Percentiles rank a stretch among this genome's conserved stretches.
Evolutionary conservation across 2,797 vertebrate genomes (phyloP).

Genomic region (Huso huso): DNA sequence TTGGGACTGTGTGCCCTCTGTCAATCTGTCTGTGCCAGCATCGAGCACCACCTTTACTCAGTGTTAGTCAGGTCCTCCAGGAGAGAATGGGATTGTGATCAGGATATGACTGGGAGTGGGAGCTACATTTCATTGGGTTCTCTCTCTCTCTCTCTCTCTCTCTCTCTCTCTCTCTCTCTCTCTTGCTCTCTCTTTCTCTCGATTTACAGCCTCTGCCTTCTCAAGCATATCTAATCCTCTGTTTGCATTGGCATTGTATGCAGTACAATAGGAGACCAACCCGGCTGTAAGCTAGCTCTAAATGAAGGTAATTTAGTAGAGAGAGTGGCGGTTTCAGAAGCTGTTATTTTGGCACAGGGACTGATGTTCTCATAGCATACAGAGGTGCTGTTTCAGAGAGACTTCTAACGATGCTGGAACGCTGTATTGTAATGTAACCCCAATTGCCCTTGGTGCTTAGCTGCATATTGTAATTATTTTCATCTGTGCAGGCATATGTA

Average conservation of each 20-base stretch:
- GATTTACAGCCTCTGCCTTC: background rate
- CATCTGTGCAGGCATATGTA: too few relatives aligned
- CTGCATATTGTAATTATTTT: too few relatives aligned
- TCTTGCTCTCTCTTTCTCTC: background rate
- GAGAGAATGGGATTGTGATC: background rate
- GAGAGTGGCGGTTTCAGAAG: conserved; percentile 14
- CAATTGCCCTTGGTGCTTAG: background rate
- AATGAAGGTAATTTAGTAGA: conserved; percentile 27
- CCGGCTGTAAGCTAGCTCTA: conserved; percentile 19
- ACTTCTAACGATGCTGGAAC: too few relatives aligned
- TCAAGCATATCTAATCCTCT: conserved; percentile 22
- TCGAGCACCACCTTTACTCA: too few relatives aligned
- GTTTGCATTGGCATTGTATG: conserved; percentile 27
- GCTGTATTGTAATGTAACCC: background rate
- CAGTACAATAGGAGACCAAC: conserved; percentile 21
- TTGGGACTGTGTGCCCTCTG: too few relatives aligned
- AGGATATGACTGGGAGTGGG: background rate
- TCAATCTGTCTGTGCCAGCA: too few relatives aligned
- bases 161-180: conserved; percentile 6
- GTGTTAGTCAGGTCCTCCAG: background rate
- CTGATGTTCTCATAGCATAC: too few relatives aligned
- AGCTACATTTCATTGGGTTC: background rate
- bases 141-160: too few relatives aligned
- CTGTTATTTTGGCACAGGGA: background rate
- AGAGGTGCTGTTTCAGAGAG: background rate